phyloP scores from a whole-genome alignment of 2,888 invertebrate species.

The Drosophila nr. fundita region DNA sequence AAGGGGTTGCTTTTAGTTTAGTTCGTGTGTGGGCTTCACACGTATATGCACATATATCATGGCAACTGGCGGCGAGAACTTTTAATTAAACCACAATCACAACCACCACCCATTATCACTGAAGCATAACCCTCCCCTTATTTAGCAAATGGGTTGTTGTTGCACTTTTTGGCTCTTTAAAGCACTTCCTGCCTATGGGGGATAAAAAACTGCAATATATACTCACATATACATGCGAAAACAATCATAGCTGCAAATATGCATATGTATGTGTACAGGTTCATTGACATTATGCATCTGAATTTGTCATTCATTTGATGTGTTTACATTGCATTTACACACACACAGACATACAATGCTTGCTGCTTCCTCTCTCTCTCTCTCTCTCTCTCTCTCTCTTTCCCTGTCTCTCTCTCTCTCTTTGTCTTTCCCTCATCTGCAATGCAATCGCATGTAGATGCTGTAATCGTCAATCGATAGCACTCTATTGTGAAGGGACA shows the following conservation, averaged over 20 bases:
- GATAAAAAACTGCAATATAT: constrained; percentile 6
- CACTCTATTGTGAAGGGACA: constrained; percentile 36
- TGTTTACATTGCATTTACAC: constrained; percentile 50
- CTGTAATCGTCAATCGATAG: constrained; percentile 57
- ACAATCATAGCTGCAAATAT: neutral
- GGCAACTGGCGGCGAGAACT: constrained; percentile 49
- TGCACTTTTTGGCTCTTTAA: constrained; percentile 49
- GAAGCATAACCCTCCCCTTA: constrained; percentile 27
- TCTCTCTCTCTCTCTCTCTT: too few species aligned
- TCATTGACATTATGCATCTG: constrained; percentile 56
- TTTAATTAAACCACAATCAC: constrained; percentile 66
- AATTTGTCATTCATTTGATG: constrained; percentile 36
- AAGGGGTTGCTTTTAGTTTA: constrained; percentile 37
- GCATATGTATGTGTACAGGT: constrained; percentile 30
- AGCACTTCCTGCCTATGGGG: constrained; percentile 34
- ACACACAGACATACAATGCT: constrained; percentile 8
- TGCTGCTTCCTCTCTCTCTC: neutral
- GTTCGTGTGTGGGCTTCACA: constrained; percentile 32
- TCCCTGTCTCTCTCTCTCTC: neutral
- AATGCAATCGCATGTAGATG: constrained; percentile 35
- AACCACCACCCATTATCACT: constrained; percentile 49
- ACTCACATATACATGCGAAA: constrained; percentile 2
- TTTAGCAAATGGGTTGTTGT: constrained; percentile 32
- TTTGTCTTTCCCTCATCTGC: constrained; percentile 22
- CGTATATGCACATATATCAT: constrained; percentile 26